These are phyloP conservation scores for Cossypha polioptera DNA, from an alignment of 2,797 vertebrate genomes.

Conservation along the genomic window DNA sequence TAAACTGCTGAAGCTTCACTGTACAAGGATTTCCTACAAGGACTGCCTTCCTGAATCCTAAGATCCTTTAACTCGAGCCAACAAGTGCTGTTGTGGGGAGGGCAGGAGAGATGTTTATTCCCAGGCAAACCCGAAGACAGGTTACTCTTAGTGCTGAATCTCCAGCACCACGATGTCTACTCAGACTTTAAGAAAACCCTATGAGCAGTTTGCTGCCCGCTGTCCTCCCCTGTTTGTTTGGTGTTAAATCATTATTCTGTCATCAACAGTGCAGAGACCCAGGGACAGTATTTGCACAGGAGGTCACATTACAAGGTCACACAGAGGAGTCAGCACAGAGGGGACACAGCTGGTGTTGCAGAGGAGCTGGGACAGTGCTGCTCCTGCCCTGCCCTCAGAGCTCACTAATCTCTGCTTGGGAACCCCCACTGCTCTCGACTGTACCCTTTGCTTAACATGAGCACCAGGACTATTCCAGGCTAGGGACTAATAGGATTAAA, in stretches of 20 bases:
- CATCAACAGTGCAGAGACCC: background rate
- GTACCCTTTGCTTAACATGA: background rate
- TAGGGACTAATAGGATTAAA: background rate
- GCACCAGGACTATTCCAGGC: background rate
- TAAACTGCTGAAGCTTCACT: background rate
- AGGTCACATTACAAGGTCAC: background rate
- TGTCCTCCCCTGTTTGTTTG: background rate
- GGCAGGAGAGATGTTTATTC: background rate
- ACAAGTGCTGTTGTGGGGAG: background rate
- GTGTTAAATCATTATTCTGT: background rate
- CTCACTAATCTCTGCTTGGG: background rate
- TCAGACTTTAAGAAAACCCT: background rate
- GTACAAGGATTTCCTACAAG: background rate
- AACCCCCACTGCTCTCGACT: background rate
- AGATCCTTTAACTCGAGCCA: background rate
- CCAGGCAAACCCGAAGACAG: background rate
- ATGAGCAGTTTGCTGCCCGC: background rate
- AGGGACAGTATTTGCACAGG: background rate
- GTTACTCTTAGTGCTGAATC: background rate
- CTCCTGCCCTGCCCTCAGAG: background rate
- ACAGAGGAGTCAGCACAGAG: background rate
- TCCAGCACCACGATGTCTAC: fast-evolving
- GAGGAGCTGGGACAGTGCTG: background rate
- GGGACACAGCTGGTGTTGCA: background rate
- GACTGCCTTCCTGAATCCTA: background rate